Evolutionary conservation across 2,113 vertebrate genomes (phyloP).

Genomic region (Phainopepla nitens): DNA sequence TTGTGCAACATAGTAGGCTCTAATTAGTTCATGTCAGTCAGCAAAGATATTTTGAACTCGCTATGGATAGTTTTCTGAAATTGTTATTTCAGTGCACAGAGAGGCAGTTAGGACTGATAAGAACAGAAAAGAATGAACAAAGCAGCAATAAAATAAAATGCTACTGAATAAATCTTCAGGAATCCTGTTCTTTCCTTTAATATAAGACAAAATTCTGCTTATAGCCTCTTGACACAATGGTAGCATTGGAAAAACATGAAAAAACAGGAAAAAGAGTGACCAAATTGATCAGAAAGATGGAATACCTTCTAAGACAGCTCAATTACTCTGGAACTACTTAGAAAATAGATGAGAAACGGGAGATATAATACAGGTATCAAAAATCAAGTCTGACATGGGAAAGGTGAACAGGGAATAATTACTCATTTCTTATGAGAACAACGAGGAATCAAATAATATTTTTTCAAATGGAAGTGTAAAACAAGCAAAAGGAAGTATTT

Average conservation of each 20-base stretch:
- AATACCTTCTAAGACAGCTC: neutral
- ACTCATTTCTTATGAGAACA: neutral
- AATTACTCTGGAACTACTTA: neutral
- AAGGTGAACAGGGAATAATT: neutral
- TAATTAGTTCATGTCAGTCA: neutral
- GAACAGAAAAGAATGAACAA: neutral
- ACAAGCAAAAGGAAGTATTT: neutral
- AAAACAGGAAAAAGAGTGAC: neutral
- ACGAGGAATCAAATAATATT: neutral
- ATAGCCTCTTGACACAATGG: fast-evolving
- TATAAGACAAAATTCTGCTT: neutral
- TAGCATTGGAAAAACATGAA: neutral
- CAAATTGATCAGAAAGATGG: neutral
- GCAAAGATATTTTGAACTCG: neutral
- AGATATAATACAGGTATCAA: neutral
- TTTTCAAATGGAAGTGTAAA: neutral
- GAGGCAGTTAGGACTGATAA: neutral
- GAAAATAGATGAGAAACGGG: neutral
- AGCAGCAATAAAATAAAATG: neutral
- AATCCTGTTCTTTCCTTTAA: neutral
- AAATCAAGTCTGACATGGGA: neutral
- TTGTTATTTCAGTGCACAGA: neutral
- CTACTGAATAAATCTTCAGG: neutral
- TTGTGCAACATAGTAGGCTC: neutral
- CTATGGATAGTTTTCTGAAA: neutral